Conservation (phyloP, 2,888 invertebrate genomes). For the Leucoptera coffeella region DNA sequence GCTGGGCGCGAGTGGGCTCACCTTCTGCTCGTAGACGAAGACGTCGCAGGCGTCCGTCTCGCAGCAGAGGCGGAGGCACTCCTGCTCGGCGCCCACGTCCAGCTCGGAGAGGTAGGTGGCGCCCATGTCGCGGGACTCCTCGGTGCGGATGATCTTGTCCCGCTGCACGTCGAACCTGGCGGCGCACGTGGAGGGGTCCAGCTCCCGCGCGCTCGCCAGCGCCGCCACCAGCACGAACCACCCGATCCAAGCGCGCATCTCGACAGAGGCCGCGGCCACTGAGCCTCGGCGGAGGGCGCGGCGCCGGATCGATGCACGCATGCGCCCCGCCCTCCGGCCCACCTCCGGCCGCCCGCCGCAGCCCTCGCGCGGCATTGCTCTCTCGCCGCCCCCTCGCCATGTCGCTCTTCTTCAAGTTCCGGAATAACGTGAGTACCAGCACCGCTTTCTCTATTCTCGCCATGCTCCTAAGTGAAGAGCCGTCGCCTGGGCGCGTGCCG, state of each 20-base stretch:
- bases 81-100: slow-evolving; percentile 72
- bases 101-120: slow-evolving; percentile 83
- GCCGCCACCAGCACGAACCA: slow-evolving; percentile 15
- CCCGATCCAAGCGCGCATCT: slow-evolving; percentile 11
- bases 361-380: slow-evolving; percentile 47
- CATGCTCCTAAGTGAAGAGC: too few species aligned
- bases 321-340: slow-evolving; percentile 10
- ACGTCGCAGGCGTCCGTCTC: slow-evolving; percentile 83
- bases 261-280: neutral
- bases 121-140: slow-evolving; percentile 83
- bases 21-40: slow-evolving; percentile 90
- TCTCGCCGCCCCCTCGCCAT: slow-evolving; percentile 57
- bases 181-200: slow-evolving; percentile 62
- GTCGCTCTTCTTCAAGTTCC: slow-evolving; percentile 51
- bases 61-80: slow-evolving; percentile 83
- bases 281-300: neutral
- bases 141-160: slow-evolving; percentile 86
- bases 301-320: slow-evolving; percentile 17
- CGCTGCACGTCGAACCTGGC: slow-evolving; percentile 78
- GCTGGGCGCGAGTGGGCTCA: slow-evolving; percentile 16
- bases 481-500: too few species aligned
- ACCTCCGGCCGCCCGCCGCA: slow-evolving; percentile 15
- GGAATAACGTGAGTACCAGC: slow-evolving; percentile 47
- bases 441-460: too few species aligned
- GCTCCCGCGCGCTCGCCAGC: slow-evolving; percentile 32